Base-by-base conservation (phyloP, 2,113 vertebrate species). In the Felis chaus region DNA sequence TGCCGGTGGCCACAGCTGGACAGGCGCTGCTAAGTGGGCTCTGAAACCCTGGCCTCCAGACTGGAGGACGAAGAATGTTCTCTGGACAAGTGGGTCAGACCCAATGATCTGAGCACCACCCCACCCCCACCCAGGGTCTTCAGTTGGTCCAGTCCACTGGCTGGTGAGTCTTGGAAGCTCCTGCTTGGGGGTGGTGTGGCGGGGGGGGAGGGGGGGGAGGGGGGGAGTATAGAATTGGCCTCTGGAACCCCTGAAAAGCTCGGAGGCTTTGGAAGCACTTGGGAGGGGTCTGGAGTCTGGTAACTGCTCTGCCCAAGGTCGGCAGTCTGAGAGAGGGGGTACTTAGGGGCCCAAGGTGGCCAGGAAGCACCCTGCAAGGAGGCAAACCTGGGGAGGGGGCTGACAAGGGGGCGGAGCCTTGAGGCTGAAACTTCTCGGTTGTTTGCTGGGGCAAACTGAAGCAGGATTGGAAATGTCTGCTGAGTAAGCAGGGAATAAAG, bases 401-500 rank as follows among this genome's bases (percentile, higher is more conserved):
- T 9, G 19, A 9, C 2, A 27, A 27, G 14, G 88, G 66, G 83
- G 86, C 1, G n/a, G 55, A 41, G 23, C 96, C 76, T 57, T 1
- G 2, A 94, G 92, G 79, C 55, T 76, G 86, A 94, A 55, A 98
- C 92, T 94, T 96, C 95, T 97, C 25, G 45, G 55, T 53, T 97
- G 91, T 96, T 84, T 86, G 89, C 90, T 50, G 61, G 80, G 73
- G 95, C 95, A 55, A 96, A 89, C 48, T 11, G 12, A 79, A 81
- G 83, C 95, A 83, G 94, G 94, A 84, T 45, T 88, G 92, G 65
- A 83, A 65, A 61, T 45, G 73, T 91, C 84, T 96, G 97, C 97
- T 97, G 96, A 98, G 90, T 96, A 85, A 97, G 94, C 96, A 36
- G 45, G 33, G 95, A 85, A 69, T 18, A 12, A 25, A 91, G 96